Conservation (phyloP, 2,797 vertebrate genomes). For the Simalia tracyae region DNA sequence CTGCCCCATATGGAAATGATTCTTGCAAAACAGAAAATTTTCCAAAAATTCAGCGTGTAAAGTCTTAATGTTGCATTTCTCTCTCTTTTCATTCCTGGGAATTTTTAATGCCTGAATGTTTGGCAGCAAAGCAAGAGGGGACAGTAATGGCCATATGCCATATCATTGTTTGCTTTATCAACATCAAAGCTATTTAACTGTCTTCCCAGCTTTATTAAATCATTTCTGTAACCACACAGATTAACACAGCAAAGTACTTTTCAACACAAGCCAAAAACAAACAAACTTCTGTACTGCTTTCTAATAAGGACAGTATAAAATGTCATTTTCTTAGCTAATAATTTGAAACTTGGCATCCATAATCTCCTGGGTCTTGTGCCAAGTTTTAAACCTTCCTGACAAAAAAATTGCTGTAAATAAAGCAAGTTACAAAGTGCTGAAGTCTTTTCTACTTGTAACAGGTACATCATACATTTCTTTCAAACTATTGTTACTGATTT, state of each 20-base stretch:
- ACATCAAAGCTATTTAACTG: conserved; percentile 53
- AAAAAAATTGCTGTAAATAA: neutral
- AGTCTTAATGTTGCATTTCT: conserved; percentile 47
- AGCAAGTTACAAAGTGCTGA: neutral
- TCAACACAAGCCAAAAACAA: conserved; percentile 24
- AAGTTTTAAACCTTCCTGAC: neutral
- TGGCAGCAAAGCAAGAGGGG: conserved; percentile 51
- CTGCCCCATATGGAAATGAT: neutral
- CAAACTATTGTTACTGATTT: neutral
- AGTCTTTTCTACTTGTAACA: neutral
- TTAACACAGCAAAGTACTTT: conserved; percentile 48
- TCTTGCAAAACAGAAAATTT: conserved; percentile 59
- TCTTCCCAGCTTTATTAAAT: conserved; percentile 58
- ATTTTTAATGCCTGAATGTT: conserved; percentile 47
- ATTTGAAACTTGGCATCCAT: neutral
- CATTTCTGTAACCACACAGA: conserved; percentile 46
- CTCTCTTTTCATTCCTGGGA: conserved; percentile 59
- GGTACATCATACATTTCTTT: neutral
- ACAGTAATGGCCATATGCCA: conserved; percentile 46
- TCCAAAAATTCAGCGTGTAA: conserved; percentile 63
- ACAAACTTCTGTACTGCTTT: conserved; percentile 13
- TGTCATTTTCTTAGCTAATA: neutral
- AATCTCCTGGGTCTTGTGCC: neutral
- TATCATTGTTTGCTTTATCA: conserved; percentile 49
- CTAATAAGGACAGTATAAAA: neutral